Evolutionary conservation across 2,797 vertebrate genomes (phyloP), one percentile per base, ranked within the genome.

Genomic region (Mastacembelus armatus): DNA sequence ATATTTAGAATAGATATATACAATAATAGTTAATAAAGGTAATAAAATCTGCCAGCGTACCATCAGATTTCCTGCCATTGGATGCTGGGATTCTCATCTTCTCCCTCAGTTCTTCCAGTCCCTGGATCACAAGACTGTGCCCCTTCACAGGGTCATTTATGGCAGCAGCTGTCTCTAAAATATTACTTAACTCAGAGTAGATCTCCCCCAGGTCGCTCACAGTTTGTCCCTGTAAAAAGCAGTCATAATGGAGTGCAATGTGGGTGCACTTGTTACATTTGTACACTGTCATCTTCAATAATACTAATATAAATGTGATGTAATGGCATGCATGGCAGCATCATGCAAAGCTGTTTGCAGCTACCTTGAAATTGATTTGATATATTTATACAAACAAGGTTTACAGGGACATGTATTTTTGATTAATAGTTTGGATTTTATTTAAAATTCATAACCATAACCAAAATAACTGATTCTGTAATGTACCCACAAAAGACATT

Each of bases 111-210:
- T 75, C 86, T 73, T 88, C 92, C 60, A 99, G 93, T 48, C 80
- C 90, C 1, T 86, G 74, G 48, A 85, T 85, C 35, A 99, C 85
- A 66, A 88, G 91, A 69, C 88, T 87, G 18, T 92, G 94, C 22
- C 94, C 94, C 40, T 85, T 83, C 0, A 40, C 44, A 0, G 91
- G 83, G 47, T 95, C 91, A 0, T 66, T 71, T 64, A 91, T 87
- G 72, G 80, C 14, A 0, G 92, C 92, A 0, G 96, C 95, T 0
- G 75, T 67, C 81, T 99, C 98, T 48, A 97, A 89, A 0, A 93
- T 78, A 0, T 95, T 91, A 0, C 92, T 90, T 0, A 95, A 90
- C 0, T 69, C 80, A 0, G 90, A 76, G 24, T 95, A 96, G 79
- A 96, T 92, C 45, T 93, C 87, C 0, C 67, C 88, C 2, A 99